Conservation (phyloP, 2,797 vertebrate genomes). For the Oreochromis mossambicus region DNA sequence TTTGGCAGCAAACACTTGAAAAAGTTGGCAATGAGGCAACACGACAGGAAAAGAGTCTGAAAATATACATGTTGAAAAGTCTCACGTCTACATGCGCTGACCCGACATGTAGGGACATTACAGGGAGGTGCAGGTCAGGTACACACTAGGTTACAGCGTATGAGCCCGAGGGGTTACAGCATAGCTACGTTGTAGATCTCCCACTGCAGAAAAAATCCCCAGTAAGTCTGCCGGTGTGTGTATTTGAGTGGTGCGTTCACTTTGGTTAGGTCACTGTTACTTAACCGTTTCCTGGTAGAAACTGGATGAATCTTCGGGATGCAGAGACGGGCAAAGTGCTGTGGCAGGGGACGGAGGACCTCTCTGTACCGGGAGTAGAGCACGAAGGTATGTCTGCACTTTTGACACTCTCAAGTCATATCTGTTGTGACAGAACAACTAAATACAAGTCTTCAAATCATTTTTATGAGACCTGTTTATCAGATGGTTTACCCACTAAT, state of each 20-base stretch:
- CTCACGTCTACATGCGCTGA: not conserved
- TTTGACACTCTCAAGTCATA: not conserved
- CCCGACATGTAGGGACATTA: not conserved
- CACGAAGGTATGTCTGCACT: slow-evolving; percentile 87
- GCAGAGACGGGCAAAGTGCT: slow-evolving; percentile 97
- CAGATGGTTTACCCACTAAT: not conserved
- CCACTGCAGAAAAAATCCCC: not conserved
- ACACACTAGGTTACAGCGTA: not conserved
- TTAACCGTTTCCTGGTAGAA: slow-evolving; percentile 77
- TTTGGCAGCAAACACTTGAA: not conserved
- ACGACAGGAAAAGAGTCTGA: not conserved
- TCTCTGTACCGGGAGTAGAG: slow-evolving; percentile 95
- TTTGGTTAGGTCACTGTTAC: not conserved
- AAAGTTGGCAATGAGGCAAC: not conserved
- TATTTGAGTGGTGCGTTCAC: not conserved
- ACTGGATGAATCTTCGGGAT: slow-evolving; percentile 99
- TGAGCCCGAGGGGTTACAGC: not conserved
- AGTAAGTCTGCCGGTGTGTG: not conserved
- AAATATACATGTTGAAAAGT: not conserved
- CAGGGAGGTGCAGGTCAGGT: not conserved
- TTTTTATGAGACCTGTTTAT: not conserved
- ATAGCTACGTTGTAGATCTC: not conserved
- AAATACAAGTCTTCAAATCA: not conserved
- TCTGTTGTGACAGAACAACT: not conserved
- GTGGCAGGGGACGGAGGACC: slow-evolving; percentile 98